Conservation (phyloP, 2,888 invertebrate species). For the Aphodius granarius region DNA sequence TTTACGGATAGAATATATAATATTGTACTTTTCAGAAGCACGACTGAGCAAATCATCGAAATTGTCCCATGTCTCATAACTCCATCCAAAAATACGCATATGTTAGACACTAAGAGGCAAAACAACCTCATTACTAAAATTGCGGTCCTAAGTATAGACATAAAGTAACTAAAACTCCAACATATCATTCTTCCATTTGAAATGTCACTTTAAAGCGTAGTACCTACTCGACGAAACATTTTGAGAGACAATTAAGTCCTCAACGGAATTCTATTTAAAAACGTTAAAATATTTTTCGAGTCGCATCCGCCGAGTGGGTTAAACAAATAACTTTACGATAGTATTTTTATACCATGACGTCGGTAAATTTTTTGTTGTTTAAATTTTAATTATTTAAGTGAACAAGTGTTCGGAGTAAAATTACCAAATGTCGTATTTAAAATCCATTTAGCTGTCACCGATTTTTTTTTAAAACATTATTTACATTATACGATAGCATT, state of each 20-base stretch:
- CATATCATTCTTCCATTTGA: neutral
- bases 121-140: neutral
- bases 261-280: neutral
- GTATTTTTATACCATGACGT: neutral
- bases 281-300: neutral
- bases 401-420: neutral
- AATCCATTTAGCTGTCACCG: neutral
- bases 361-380: neutral
- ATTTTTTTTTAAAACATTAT: neutral
- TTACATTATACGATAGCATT: too few relatives aligned
- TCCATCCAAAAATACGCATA: neutral
- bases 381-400: neutral
- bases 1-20: too few relatives aligned
- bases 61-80: neutral
- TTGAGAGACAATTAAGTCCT: neutral
- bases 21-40: too few relatives aligned
- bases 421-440: neutral
- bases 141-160: neutral
- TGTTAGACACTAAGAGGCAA: neutral
- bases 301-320: neutral
- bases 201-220: slow-evolving; percentile 6
- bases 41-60: neutral
- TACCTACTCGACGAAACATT: neutral
- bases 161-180: neutral
- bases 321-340: neutral